These are phyloP conservation scores for Eulemur rufifrons DNA, from an alignment of 2,113 vertebrate genomes.

Conservation along the genomic window DNA sequence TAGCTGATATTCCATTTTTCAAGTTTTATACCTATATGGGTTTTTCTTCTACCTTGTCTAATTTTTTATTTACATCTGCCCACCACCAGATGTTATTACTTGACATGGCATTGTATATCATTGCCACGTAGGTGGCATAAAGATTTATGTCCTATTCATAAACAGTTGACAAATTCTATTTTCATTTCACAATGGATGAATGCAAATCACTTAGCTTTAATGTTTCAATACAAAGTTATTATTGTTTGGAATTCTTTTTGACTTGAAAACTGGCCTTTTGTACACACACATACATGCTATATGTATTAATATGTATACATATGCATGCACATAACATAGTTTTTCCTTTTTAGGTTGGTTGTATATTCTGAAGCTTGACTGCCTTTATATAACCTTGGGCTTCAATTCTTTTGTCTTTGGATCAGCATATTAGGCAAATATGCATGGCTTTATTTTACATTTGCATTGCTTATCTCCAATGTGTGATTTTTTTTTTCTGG, in stretches of 20 bases:
- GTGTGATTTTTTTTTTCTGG: neutral
- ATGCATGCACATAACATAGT: neutral
- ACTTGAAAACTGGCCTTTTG: slow-evolving; percentile 49
- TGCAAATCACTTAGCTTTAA: slow-evolving; percentile 71
- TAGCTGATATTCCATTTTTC: slow-evolving; percentile 54
- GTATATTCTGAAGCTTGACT: neutral
- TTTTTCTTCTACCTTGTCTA: slow-evolving; percentile 51
- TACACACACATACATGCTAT: neutral
- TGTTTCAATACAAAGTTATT: slow-evolving; percentile 76
- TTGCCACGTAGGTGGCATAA: slow-evolving; percentile 67
- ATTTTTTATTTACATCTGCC: slow-evolving; percentile 71
- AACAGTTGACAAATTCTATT: slow-evolving; percentile 78
- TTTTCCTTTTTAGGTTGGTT: neutral
- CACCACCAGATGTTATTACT: slow-evolving; percentile 63
- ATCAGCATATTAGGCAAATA: slow-evolving; percentile 12
- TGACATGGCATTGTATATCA: slow-evolving; percentile 66
- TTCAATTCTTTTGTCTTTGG: slow-evolving; percentile 36
- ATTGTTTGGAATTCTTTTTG: slow-evolving; percentile 45
- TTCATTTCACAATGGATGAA: slow-evolving; percentile 72
- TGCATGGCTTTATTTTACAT: slow-evolving; percentile 58
- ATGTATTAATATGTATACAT: neutral
- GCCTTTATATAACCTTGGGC: slow-evolving; percentile 6
- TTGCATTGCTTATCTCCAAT: slow-evolving; percentile 47
- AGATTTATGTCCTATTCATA: slow-evolving; percentile 76
- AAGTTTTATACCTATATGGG: slow-evolving; percentile 56